Base-by-base conservation (phyloP, 2,888 invertebrate species). In the Eucera pruinosa region DNA sequence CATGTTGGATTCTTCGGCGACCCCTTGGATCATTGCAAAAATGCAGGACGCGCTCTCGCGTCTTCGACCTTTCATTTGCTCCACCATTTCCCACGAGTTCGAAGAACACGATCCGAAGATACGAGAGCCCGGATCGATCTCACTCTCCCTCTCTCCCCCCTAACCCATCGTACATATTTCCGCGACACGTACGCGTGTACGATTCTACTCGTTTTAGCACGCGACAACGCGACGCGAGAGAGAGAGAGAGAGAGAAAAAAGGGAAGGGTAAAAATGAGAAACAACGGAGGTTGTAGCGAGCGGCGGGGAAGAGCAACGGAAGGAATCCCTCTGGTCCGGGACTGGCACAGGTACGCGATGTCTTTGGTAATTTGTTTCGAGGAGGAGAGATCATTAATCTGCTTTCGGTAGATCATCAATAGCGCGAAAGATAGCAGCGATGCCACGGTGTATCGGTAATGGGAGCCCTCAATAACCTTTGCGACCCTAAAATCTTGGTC, bases 381-480 rank as follows among this genome's bases (percentile, higher is more conserved):
- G 82, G 81, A 85, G 88, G 85, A 86, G 80, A 83, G 88, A 88
- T 89, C 91, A 91, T 91, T 91, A 91, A 91, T 91, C 89, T 88
- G 89, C 86, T 88, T 89, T 88, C 87, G 88, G 89, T 89, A 86
- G 88, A 90, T 90, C 91, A 92, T 92, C 91, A 91, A 92, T 91
- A 91, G 91, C 86, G 90, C 90, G 86, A 89, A 90, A 92, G 91
- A 91, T 91, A 91, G 88, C 87, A 81, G 81, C 74, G 76, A 43
- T 78, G 76, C 71, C 81, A 87, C 88, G 88, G 86, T 92, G 92
- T 92, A 91, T 86, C 89, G 83, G 89, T 91, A 92, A 92, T 92
- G 91, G 91, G 87, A 90, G 89, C 90, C 90, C 90, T 92, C 91
- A 91, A 91, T 92, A 92, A 92, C 89, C 89, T 86, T 60, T 78